These are phyloP conservation scores for Agrypnus murinus DNA, from an alignment of 2,888 invertebrate genomes.

Conservation along the genomic window DNA sequence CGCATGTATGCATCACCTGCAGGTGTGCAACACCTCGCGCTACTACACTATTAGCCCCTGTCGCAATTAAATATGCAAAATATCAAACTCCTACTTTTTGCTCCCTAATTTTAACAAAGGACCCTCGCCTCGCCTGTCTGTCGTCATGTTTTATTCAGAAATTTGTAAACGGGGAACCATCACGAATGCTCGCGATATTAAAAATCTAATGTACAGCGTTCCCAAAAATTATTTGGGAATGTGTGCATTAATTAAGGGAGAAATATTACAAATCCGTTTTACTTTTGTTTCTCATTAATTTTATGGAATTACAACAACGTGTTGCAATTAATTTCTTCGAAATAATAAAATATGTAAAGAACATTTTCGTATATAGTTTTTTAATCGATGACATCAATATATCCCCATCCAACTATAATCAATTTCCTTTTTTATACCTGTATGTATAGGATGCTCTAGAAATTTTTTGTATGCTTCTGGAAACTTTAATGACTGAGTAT, in stretches of 20 bases:
- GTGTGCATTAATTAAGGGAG: too few relatives aligned
- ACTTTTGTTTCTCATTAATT: too few relatives aligned
- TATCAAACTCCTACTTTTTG: conserved; percentile 35
- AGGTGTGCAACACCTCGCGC: conserved; percentile 41
- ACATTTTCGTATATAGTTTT: too few relatives aligned
- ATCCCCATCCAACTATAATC: not conserved
- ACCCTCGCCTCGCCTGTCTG: conserved; percentile 21
- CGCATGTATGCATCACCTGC: conserved; percentile 37
- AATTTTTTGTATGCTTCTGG: too few relatives aligned
- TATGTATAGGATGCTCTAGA: too few relatives aligned
- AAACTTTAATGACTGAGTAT: too few relatives aligned
- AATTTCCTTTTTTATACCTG: too few relatives aligned
- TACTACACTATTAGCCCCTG: too few relatives aligned
- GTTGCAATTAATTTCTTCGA: too few relatives aligned
- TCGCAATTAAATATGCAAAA: conserved; percentile 41
- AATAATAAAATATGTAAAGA: too few relatives aligned
- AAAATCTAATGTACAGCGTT: conserved; percentile 16
- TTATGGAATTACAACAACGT: too few relatives aligned
- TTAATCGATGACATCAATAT: not conserved
- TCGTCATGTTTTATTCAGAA: conserved; percentile 40
- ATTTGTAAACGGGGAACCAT: conserved; percentile 32
- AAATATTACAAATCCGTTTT: too few relatives aligned
- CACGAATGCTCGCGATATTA: conserved; percentile 21
- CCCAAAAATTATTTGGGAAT: not conserved
- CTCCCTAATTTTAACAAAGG: conserved; percentile 29